Base-by-base conservation (phyloP, 2,888 invertebrate species). In the Amphipoea lucens region DNA sequence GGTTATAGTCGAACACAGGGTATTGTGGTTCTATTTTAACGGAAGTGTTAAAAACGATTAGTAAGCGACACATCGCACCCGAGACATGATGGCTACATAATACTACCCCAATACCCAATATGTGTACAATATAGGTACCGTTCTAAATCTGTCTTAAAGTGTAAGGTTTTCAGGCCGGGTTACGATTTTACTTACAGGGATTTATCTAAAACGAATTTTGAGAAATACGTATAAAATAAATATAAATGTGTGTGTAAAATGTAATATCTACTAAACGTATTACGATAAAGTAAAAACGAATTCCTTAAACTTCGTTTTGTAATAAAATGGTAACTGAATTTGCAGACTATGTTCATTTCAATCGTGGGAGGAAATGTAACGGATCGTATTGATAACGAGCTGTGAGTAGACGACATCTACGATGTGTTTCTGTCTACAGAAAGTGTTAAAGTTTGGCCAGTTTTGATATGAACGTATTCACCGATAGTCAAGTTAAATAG, bases 1-100 rank as follows among this genome's bases (percentile, higher is more conserved):
- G 96, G 93, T 94, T 95, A 96, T 94, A 94, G 91, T 95, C 93
- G 93, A 96, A 94, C 96, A 96, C 96, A 97, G 96, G 96, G 96
- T 97, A 96, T 97, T 96, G 96, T 94, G 96, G 96, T 96, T 96
- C 96, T 96, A 96, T 96, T 96, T 96, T 96, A 95, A 90, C 92
- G 95, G 94, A 95, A 91, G 95, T 93, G 96, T 95, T 94, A 92
- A 92, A 93, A 92, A 95, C 93, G 95, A 94, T 94, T 92, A 89
- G 94, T 95, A 95, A 94, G 94, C 92, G 93, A 92, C 87, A 87
- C 91, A 91, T 91, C 90, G 94, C 93, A 94, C 92, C 94, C 92
- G 92, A 92, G 90, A 91, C 89, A 91, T 88, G 93, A 91, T 91
- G 95, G 93, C 92, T 93, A 92, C 91, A 92, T 93, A 96, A 96